Evolutionary conservation across 2,797 vertebrate species (phyloP).

Genomic region (Acanthurus lineatus): DNA sequence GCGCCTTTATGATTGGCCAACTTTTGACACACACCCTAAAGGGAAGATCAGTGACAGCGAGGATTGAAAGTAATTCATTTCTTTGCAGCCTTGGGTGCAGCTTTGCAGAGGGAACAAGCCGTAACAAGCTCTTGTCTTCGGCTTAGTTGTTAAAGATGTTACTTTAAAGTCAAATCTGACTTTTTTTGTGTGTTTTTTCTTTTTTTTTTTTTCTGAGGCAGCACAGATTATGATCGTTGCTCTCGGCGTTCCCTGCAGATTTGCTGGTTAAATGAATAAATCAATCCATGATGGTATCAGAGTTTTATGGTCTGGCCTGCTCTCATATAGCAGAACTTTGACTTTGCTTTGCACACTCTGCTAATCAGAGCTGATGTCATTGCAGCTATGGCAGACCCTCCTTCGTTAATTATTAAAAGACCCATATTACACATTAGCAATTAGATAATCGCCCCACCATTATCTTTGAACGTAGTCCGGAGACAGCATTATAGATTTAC

Average conservation of each 20-base stretch:
- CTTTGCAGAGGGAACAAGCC: slow-evolving; percentile 18
- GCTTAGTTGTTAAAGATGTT: slow-evolving; percentile 2
- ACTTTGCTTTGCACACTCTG: slow-evolving; percentile 32
- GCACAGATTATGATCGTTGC: slow-evolving; percentile 2
- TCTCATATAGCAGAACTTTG: slow-evolving; percentile 36
- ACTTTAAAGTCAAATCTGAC: background rate
- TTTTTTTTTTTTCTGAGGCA: background rate
- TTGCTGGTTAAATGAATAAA: slow-evolving; percentile 32
- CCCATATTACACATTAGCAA: slow-evolving; percentile 44
- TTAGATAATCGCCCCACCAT: slow-evolving; percentile 46
- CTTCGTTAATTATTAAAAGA: slow-evolving; percentile 71
- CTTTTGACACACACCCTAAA: background rate
- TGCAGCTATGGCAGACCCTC: slow-evolving; percentile 9
- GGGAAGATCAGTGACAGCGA: background rate
- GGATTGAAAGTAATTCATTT: background rate
- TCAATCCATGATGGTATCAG: slow-evolving; percentile 6
- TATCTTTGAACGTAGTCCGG: slow-evolving; percentile 31
- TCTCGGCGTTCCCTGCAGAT: slow-evolving; percentile 9
- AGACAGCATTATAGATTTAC: slow-evolving; percentile 34
- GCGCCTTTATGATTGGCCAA: background rate
- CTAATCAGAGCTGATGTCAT: slow-evolving; percentile 64
- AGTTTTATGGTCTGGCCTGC: slow-evolving; percentile 22
- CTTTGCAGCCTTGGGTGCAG: slow-evolving; percentile 7
- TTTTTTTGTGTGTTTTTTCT: background rate
- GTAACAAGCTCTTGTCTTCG: background rate